Percentiles rank a stretch among this genome's conserved stretches.
phyloP scores from a whole-genome alignment of 2,797 vertebrate species.

The Melanotaenia pygmaea region DNA sequence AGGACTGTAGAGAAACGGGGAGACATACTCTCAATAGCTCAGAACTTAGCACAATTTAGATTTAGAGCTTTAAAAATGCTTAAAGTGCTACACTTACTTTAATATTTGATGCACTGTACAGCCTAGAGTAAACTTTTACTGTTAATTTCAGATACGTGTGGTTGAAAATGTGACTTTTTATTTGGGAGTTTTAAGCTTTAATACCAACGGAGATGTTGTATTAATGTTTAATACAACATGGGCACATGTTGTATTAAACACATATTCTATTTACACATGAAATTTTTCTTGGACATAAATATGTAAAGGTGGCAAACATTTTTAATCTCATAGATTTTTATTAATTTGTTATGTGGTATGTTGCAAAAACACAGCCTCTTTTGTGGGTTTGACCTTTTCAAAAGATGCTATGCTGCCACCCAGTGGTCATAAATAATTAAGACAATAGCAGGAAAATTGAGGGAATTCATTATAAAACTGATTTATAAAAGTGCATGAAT shows the following conservation, averaged over 20 bases:
- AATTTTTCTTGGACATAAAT: neutral
- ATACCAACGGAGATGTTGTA: neutral
- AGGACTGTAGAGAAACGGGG: neutral
- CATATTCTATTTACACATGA: neutral
- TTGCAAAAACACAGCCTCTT: neutral
- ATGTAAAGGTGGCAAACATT: neutral
- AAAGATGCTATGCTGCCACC: constrained; percentile 66
- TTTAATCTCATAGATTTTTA: neutral
- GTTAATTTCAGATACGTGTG: neutral
- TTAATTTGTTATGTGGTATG: neutral
- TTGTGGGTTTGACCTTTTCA: constrained; percentile 11
- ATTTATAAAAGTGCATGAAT: neutral
- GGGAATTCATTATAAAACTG: neutral
- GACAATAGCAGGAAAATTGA: neutral
- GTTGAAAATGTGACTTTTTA: neutral
- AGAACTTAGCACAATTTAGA: fast-evolving
- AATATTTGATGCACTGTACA: neutral
- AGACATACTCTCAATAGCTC: neutral
- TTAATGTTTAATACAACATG: too few relatives aligned
- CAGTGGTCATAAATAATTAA: constrained; percentile 38
- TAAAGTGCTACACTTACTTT: neutral
- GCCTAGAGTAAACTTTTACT: neutral
- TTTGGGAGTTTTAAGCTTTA: neutral
- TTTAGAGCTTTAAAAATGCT: neutral
- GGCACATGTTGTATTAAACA: neutral